Percentiles rank a stretch among this genome's conserved stretches.
phyloP scores from a whole-genome alignment of 2,888 invertebrate genomes.

The Troides helena region DNA sequence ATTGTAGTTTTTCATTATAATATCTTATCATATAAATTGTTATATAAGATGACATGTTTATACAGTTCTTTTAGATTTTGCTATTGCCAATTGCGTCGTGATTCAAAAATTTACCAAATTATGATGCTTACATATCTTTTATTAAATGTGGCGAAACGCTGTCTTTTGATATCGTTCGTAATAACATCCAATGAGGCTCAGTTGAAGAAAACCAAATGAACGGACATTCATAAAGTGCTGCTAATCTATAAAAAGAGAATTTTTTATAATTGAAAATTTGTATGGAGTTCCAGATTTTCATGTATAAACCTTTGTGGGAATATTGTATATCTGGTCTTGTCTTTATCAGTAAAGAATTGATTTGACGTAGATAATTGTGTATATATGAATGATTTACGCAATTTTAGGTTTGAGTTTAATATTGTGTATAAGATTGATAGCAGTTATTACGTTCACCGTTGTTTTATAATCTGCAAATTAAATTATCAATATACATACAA shows the following conservation, averaged over 20 bases:
- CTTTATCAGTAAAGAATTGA: neutral
- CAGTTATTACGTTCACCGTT: too few species aligned
- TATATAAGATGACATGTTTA: neutral
- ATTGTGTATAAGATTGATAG: too few species aligned
- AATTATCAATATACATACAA: too few species aligned
- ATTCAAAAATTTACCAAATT: too few species aligned
- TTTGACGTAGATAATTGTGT: neutral
- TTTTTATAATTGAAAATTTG: too few species aligned
- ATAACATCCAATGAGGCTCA: constrained; percentile 31
- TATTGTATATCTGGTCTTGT: neutral
- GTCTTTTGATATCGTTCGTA: constrained; percentile 32
- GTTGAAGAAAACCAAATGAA: constrained; percentile 34
- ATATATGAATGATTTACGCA: neutral
- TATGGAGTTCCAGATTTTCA: too few species aligned
- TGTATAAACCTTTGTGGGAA: neutral
- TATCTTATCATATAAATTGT: too few species aligned
- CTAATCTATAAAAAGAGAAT: constrained; percentile 32
- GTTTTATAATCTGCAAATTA: too few species aligned
- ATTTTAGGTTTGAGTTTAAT: too few species aligned
- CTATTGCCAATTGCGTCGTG: too few species aligned
- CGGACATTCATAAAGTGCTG: constrained; percentile 35
- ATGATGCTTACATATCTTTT: constrained; percentile 11
- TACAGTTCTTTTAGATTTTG: too few species aligned
- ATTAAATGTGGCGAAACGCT: neutral
- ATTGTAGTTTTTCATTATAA: too few species aligned